phyloP scores from a whole-genome alignment of 2,888 invertebrate genomes.

The Heliconius sara region DNA sequence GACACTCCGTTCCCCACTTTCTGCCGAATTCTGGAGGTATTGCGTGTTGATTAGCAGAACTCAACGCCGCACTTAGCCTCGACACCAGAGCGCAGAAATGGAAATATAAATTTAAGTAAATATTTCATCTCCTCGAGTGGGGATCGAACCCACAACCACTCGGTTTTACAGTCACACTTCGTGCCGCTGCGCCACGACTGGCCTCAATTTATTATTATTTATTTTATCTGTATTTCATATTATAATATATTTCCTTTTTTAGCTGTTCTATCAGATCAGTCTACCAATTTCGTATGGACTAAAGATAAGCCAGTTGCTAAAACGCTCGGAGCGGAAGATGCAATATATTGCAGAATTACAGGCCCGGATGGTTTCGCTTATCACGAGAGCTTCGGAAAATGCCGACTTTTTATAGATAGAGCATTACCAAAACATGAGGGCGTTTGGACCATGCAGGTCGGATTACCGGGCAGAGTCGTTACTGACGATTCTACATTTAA shows the following conservation, averaged over 20 bases:
- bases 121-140: too few species aligned
- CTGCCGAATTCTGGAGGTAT: too few species aligned
- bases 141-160: too few species aligned
- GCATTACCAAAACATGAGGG: constrained; percentile 60
- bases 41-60: too few species aligned
- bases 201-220: too few species aligned
- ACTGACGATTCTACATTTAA: constrained; percentile 53
- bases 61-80: too few species aligned
- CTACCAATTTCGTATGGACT: constrained; percentile 45
- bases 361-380: constrained; percentile 53
- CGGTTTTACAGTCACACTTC: too few species aligned
- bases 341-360: constrained; percentile 65
- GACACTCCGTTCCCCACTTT: too few species aligned
- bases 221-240: too few species aligned
- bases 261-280: not conserved
- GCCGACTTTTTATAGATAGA: constrained; percentile 59
- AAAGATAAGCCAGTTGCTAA: constrained; percentile 55
- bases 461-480: constrained; percentile 58
- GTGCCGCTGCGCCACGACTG: too few species aligned
- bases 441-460: constrained; percentile 62
- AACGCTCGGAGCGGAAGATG: constrained; percentile 62
- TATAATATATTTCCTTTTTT: not conserved
- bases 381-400: constrained; percentile 68
- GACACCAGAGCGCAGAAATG: too few species aligned
- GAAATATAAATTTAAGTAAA: too few species aligned